phyloP scores from a whole-genome alignment of 2,888 invertebrate species.

The Tenthredo mesomela region DNA sequence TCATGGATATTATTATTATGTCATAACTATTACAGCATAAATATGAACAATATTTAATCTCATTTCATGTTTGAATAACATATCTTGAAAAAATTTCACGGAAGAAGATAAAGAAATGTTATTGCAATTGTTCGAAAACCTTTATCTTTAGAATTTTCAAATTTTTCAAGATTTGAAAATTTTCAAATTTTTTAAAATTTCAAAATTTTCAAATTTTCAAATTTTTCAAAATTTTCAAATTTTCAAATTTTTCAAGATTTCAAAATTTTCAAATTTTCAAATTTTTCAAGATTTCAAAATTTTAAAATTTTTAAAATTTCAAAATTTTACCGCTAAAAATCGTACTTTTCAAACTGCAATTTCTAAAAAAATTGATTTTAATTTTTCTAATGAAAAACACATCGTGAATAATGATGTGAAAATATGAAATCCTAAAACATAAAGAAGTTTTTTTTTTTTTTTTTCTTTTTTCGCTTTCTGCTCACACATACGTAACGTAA shows the following conservation, averaged over 20 bases:
- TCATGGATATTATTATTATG: background rate
- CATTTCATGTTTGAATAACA: background rate
- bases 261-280: too few species aligned
- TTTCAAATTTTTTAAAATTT: too few species aligned
- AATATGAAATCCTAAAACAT: background rate
- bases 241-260: too few species aligned
- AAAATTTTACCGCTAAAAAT: background rate
- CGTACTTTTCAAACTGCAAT: background rate
- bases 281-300: too few species aligned
- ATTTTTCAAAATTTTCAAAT: too few species aligned
- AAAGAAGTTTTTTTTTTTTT: background rate
- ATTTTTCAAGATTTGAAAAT: too few species aligned
- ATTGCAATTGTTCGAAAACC: background rate
- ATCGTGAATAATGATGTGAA: background rate
- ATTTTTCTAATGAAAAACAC: background rate
- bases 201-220: too few species aligned
- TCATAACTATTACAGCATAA: background rate
- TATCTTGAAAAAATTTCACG: background rate
- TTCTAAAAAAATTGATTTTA: background rate
- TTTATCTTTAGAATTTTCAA: too few species aligned
- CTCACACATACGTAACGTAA: conserved; percentile 1
- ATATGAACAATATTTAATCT: background rate
- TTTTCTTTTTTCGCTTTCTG: background rate
- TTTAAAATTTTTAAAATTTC: too few species aligned
- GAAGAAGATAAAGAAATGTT: background rate